Conservation (phyloP, 2,888 invertebrate genomes). For the Drosophila nr. medialis region DNA sequence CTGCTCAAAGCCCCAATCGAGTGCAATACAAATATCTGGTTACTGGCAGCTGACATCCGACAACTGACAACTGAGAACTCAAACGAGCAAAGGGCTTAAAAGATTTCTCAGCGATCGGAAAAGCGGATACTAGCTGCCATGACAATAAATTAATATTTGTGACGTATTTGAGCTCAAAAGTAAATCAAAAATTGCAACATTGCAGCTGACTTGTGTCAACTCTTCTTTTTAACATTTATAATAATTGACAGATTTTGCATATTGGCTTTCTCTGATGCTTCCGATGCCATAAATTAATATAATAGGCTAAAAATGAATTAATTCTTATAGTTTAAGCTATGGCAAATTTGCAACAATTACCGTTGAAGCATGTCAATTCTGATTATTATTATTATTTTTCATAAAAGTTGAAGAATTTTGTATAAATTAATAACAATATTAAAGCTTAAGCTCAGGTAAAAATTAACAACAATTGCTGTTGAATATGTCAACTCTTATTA, state of each 20-base stretch:
- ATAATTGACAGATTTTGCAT: background rate
- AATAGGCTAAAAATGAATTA: background rate
- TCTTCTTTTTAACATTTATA: background rate
- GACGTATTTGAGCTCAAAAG: background rate
- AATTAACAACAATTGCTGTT: background rate
- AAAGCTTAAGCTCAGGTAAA: background rate
- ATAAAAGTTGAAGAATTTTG: background rate
- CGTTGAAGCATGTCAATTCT: background rate
- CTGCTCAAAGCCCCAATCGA: background rate
- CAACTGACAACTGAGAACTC: background rate
- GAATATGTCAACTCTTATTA: background rate
- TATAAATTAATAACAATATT: background rate
- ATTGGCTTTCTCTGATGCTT: background rate
- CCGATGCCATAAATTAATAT: background rate
- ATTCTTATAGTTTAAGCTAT: background rate
- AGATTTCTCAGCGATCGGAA: background rate
- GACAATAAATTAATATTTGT: background rate
- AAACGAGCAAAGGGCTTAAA: background rate
- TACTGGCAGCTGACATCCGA: background rate
- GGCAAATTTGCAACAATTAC: background rate
- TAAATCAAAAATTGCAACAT: background rate
- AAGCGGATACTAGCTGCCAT: background rate
- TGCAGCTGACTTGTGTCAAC: background rate
- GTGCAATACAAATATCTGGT: background rate
- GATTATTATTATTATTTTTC: background rate